Evolutionary conservation across 2,888 invertebrate genomes (phyloP).

Genomic region (Hirtodrosophila trivittata): DNA sequence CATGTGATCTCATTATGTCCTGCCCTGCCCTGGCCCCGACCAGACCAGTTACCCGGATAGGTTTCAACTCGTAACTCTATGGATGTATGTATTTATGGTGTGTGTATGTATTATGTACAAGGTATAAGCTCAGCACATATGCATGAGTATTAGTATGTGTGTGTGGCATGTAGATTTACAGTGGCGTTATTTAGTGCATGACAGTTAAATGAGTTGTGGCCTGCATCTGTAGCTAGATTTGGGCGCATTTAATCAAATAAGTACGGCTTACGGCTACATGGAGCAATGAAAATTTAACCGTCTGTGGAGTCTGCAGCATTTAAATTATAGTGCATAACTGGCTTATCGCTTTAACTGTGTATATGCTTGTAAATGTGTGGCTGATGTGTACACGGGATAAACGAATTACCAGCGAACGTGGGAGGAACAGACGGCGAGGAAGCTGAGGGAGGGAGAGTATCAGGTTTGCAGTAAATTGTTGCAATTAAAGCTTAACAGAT

Average conservation of each 20-base stretch:
- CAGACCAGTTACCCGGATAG: constrained; percentile 34
- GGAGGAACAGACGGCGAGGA: no score
- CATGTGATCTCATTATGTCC: constrained; percentile 76
- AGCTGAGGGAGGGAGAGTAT: no score
- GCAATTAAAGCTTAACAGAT: constrained; percentile 21
- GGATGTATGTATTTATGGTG: constrained; percentile 7
- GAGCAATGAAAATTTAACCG: constrained; percentile 40
- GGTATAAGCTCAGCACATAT: background rate
- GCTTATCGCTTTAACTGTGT: constrained; percentile 6
- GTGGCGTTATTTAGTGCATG: constrained; percentile 75
- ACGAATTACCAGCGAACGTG: background rate
- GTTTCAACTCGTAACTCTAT: constrained; percentile 16
- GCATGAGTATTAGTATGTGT: constrained; percentile 13
- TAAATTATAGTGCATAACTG: constrained; percentile 22
- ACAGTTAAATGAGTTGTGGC: constrained; percentile 80
- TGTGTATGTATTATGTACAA: constrained; percentile 20
- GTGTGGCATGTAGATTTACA: constrained; percentile 64
- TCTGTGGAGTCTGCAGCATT: constrained; percentile 10
- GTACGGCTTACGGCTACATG: constrained; percentile 35
- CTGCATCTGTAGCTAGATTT: constrained; percentile 53
- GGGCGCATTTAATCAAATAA: constrained; percentile 61
- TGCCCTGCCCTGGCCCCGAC: constrained; percentile 19
- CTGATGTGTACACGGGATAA: background rate
- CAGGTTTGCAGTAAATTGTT: constrained; percentile 7
- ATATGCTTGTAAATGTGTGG: background rate